Base-by-base conservation (phyloP, 2,113 vertebrate species). In the Perccottus glenii region DNA sequence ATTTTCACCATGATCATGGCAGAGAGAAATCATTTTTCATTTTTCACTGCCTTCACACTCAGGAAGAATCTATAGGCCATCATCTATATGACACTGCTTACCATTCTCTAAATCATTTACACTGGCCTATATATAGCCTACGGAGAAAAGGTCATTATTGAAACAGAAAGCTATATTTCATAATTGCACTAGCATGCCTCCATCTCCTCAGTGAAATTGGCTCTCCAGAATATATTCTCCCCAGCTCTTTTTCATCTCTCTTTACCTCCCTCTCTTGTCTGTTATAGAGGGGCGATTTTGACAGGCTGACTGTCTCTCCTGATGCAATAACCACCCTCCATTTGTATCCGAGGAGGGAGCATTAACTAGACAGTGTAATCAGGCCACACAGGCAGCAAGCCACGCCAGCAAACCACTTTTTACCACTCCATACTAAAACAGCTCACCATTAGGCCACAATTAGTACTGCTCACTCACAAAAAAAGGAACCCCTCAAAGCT, bases 341-440 rank as follows among this genome's bases (percentile, higher is more conserved):
- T 90, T 91, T 90, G 81, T 88, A 89, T 84, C 85, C 50, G 80
- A 82, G 86, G 72, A 72, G 77, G 78, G 78, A 85, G 80, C 90
- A 90, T 91, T 91, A 91, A 87, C 73, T 72, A 85, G 83, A 87
- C 88, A 85, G 87, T 19, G 74, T 88, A 86, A 91, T 91, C 90
- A 87, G 81, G 67, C 84, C 5, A 64, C 72, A 70, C 64, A 85
- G 67, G 77, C 82, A 68, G 60, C 79, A 45, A 64, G 73, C 79
- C 79, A 76, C 83, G 63, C 60, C 57, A 75, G 78, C 68, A 15
- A 27, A 44, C 84, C 80, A 84, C 85, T 84, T 86, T 88, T 87
- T 89, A 83, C 82, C 87, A 78, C 85, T 80, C 75, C 73, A 48
- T 40, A 63, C 83, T 77, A 12, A 64, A 82, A 84, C 76, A 78